These are phyloP conservation scores for Euleptes europaea DNA, from an alignment of 2,113 vertebrate genomes.

Conservation along the genomic window DNA sequence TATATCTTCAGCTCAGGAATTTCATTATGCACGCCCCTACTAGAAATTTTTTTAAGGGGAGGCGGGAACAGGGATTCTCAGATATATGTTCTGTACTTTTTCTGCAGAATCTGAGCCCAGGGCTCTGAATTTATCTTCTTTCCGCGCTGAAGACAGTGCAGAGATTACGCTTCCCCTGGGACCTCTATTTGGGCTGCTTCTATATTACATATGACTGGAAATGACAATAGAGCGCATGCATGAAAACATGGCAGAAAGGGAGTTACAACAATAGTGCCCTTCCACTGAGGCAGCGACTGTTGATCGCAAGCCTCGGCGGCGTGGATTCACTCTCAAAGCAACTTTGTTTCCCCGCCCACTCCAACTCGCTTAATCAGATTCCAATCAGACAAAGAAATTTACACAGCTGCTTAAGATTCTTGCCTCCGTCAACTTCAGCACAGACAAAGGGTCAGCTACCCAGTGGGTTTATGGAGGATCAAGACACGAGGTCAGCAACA, in stretches of 20 bases:
- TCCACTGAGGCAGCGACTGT: neutral
- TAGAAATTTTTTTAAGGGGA: too few relatives aligned
- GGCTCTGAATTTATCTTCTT: neutral
- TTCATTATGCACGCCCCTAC: too few relatives aligned
- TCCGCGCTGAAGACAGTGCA: neutral
- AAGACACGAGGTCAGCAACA: neutral
- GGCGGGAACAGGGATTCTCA: too few relatives aligned
- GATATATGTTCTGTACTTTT: neutral
- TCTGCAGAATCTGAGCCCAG: neutral
- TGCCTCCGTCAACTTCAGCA: neutral
- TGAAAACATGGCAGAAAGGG: neutral
- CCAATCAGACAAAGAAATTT: constrained; percentile 18
- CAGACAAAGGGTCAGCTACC: neutral
- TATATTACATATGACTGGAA: neutral
- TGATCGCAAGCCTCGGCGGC: neutral
- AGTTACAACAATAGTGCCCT: neutral
- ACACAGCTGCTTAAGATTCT: constrained; percentile 21
- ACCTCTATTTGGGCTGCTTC: neutral
- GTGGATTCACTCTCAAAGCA: constrained; percentile 8
- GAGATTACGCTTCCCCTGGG: neutral
- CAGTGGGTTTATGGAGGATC: constrained; percentile 1
- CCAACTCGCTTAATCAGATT: constrained; percentile 7
- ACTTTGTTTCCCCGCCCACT: constrained; percentile 15
- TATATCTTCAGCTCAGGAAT: too few relatives aligned
- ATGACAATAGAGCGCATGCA: neutral